phyloP scores from a whole-genome alignment of 2,888 invertebrate genomes.

The Desoria tigrina region DNA sequence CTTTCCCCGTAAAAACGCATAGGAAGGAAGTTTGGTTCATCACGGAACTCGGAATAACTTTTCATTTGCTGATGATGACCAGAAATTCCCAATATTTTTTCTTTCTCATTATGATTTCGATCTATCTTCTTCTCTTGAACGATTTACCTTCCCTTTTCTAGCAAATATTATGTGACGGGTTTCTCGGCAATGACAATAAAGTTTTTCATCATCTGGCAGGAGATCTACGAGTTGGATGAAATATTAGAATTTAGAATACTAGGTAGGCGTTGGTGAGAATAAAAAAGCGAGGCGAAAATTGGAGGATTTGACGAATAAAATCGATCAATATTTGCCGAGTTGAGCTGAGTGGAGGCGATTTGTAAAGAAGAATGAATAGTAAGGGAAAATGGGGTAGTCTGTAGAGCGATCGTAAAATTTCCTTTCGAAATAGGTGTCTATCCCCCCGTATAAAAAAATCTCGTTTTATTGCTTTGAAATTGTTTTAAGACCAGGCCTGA shows the following conservation, averaged over 20 bases:
- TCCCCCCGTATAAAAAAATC: constrained; percentile 22
- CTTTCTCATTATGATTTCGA: too few species aligned
- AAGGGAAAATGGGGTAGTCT: not conserved
- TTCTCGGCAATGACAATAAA: too few species aligned
- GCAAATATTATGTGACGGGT: too few species aligned
- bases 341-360: not conserved
- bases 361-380: constrained; percentile 2
- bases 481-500: constrained; percentile 32
- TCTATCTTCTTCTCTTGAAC: too few species aligned
- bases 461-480: constrained; percentile 35
- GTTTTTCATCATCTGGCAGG: too few species aligned
- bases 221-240: not conserved
- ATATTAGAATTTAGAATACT: not conserved
- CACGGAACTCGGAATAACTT: too few species aligned
- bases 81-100: too few species aligned
- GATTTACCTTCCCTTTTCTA: too few species aligned
- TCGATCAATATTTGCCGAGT: constrained; percentile 2
- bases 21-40: too few species aligned
- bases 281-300: not conserved
- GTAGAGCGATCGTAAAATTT: not conserved
- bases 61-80: too few species aligned
- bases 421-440: constrained; percentile 16
- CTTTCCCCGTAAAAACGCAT: too few species aligned
- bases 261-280: not conserved
- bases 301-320: not conserved